Evolutionary conservation across 2,888 invertebrate genomes (phyloP), one percentile per base, ranked within the genome.

Genomic region (Calameuta filiformis): DNA sequence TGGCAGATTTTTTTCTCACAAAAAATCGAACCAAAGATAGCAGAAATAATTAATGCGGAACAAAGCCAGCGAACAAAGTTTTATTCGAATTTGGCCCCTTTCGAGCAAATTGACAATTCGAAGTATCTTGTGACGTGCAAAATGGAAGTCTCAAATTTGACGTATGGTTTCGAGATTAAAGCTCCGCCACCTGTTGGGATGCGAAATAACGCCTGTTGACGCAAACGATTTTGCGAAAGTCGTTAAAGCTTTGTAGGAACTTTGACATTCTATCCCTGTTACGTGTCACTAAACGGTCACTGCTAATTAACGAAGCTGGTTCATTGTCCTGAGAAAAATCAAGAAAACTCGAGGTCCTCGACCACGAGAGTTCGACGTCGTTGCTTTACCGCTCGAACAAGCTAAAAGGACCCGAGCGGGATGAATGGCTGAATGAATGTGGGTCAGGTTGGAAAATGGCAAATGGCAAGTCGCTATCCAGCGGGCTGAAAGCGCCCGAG

Each of bases 381-480:
- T 56, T 56, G 23, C 56, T 56, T 56, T 23, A 56, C 56, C 23
- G 56, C 56, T 56, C 56, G 56, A 56, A 56, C 56, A 56, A 56
- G 56, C 56, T 23, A 68, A 68, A 79, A 80, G 73, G 79, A 77
- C 75, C 76, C 71, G 73, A 78, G 73, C 73, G 77, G 75, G 79
- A 79, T 80, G 76, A 81, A 78, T 78, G 76, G 76, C 77, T 78
- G 77, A 80, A 81, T 76, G 73, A 77, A 83, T 79, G 79, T 79
- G 81, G 82, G 82, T 82, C 82, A 81, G 75, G 76, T 75, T 56
- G 74, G 71, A 80, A 80, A 77, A 80, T 74, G 35, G 34, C 76
- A 56, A 68, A 56, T 56, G 56, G 56, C 56, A 56, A 56, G 56
- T 56, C 56, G 56, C 15, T 23, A 56, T 56, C 56, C 56, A 9